Evolutionary conservation across 2,113 vertebrate species (phyloP), one percentile per base, ranked within the genome.

Genomic region (Mugil cephalus): DNA sequence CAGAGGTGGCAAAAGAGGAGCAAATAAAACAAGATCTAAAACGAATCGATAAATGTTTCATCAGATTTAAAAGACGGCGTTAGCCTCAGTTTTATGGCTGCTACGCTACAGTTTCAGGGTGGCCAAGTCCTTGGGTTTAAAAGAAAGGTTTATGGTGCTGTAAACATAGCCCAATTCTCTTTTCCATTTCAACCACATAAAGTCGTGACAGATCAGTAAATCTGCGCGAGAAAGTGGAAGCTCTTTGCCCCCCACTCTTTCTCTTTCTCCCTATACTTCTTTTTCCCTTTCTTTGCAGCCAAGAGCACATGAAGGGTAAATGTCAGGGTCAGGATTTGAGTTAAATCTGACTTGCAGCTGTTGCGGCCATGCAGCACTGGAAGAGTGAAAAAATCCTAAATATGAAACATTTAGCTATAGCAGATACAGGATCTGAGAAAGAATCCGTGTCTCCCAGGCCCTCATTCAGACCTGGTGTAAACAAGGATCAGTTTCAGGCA

Each of bases 131-230:
- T 94, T 93, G 92, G 88, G 81, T 93, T 93, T 92, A 92, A 92
- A 91, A 89, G 90, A 87, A 92, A 91, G 90, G 83, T 94, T 94
- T 94, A 94, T 93, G 86, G 82, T 75, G 89, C 88, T 91, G 91
- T 93, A 94, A 94, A 94, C 92, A 89, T 83, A 65, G 89, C 80
- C 82, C 92, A 89, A 93, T 94, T 93, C 93, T 93, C 90, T 92
- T 92, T 93, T 94, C 90, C 87, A 94, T 94, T 93, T 93, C 85
- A 36, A 80, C 85, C 91, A 89, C 90, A 93, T 94, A 93, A 94
- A 94, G 86, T 81, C 64, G 14, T 83, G 93, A 91, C 91, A 89
- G 82, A 92, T 85, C 87, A 82, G 88, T 94, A 94, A 93, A 93
- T 93, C 89, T 88, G 62, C 79, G 88, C 71, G 8, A 82, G 64